Percentiles rank a stretch among this genome's conserved stretches.
Conservation (phyloP, 2,888 invertebrate genomes). For the Cinara cedri region DNA sequence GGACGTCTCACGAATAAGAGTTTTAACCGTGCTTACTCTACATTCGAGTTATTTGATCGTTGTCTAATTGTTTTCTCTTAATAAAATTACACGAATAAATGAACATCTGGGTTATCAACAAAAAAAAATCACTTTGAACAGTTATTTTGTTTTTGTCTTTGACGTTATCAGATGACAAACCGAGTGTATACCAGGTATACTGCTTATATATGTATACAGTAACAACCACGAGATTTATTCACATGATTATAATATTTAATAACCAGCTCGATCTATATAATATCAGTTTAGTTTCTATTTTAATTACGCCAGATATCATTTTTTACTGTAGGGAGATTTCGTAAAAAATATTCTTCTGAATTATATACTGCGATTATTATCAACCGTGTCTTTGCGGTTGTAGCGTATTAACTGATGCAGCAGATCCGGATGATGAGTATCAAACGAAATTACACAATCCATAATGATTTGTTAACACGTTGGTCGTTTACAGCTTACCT, state of each 20-base stretch:
- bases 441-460: too few species aligned
- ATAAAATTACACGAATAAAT: background rate
- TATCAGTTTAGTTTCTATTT: background rate
- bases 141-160: background rate
- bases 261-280: slow-evolving; percentile 5
- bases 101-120: slow-evolving; percentile 32
- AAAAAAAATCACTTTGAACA: background rate
- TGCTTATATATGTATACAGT: background rate
- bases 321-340: too few species aligned
- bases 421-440: too few species aligned
- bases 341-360: too few species aligned
- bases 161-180: slow-evolving; percentile 22
- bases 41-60: slow-evolving; percentile 22
- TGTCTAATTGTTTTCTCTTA: slow-evolving; percentile 34
- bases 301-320: too few species aligned
- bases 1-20: slow-evolving; percentile 33
- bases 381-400: too few species aligned
- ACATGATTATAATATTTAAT: background rate
- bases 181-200: background rate
- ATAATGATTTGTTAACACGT: too few species aligned
- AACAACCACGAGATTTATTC: slow-evolving; percentile 29
- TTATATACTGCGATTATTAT: too few species aligned
- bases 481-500: too few species aligned
- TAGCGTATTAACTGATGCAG: too few species aligned
- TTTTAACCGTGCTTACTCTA: background rate